Evolutionary conservation across 2,888 invertebrate genomes (phyloP).

Genomic region (Amitus sp.): DNA sequence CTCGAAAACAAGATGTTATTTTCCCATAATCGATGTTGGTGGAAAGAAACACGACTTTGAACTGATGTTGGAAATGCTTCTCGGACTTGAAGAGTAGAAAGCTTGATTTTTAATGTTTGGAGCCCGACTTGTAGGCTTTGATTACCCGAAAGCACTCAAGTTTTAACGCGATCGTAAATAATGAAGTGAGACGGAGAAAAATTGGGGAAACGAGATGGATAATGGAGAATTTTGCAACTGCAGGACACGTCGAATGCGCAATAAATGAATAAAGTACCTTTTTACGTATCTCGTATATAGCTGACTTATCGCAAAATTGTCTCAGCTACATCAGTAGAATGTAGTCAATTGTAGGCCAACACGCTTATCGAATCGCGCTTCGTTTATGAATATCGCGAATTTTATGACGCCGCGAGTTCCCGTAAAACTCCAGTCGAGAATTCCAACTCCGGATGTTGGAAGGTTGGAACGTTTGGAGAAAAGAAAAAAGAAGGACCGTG

Average conservation of each 20-base stretch:
- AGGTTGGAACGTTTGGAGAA: too few relatives aligned
- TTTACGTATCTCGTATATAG: conserved; percentile 40
- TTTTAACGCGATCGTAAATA: conserved; percentile 36
- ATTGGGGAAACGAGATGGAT: conserved; percentile 34
- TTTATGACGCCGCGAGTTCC: conserved; percentile 25
- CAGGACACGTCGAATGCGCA: conserved; percentile 25
- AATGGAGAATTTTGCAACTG: conserved; percentile 33
- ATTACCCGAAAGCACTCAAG: conserved; percentile 34
- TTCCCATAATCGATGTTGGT: too few relatives aligned
- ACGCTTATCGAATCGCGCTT: conserved; percentile 29
- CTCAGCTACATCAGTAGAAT: conserved; percentile 27
- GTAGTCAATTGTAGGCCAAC: conserved; percentile 33
- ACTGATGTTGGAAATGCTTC: too few relatives aligned
- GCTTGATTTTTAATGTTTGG: too few relatives aligned
- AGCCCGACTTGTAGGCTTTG: conserved; percentile 22
- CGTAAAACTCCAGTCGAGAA: conserved; percentile 16
- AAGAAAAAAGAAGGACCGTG: conserved; percentile 19
- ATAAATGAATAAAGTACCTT: conserved; percentile 37
- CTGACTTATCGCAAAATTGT: conserved; percentile 34
- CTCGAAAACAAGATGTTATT: too few relatives aligned
- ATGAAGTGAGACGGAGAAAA: conserved; percentile 30
- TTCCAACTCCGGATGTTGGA: too few relatives aligned
- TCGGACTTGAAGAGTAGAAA: too few relatives aligned
- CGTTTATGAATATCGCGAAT: conserved; percentile 35
- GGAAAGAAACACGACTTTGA: too few relatives aligned